These are phyloP conservation scores for Liparis tanakae DNA, from an alignment of 2,797 vertebrate species.

Conservation along the genomic window DNA sequence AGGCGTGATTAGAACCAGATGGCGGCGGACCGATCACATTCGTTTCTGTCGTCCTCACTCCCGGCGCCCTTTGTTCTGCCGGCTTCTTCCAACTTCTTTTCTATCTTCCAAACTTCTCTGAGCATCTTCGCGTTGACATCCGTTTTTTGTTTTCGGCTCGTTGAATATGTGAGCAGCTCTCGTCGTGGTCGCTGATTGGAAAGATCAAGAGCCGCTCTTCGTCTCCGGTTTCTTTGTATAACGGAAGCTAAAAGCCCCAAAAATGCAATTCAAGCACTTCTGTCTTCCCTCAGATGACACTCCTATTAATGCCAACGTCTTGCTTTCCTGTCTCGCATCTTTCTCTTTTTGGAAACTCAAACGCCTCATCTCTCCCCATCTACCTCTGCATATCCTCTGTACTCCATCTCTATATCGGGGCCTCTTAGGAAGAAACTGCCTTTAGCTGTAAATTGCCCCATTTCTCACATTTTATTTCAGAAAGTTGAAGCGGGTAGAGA, in stretches of 20 bases:
- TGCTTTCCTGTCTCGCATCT: conserved; percentile 64
- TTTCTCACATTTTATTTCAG: conserved; percentile 76
- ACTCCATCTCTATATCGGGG: conserved; percentile 62
- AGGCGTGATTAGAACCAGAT: conserved; percentile 70
- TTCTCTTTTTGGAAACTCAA: conserved; percentile 55
- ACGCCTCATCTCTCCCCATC: conserved; percentile 63
- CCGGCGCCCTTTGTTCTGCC: conserved; percentile 51
- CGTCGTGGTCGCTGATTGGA: conserved; percentile 71
- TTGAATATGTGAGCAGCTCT: conserved; percentile 74
- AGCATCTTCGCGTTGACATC: conserved; percentile 65
- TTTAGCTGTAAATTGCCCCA: conserved; percentile 80
- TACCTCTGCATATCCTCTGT: conserved; percentile 67
- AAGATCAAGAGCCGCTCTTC: conserved; percentile 74
- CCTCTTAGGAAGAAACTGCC: conserved; percentile 77
- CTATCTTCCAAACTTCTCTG: conserved; percentile 56
- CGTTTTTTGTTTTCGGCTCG: conserved; percentile 70
- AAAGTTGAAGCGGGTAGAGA: conserved; percentile 71
- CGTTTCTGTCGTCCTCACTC: conserved; percentile 40
- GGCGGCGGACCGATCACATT: conserved; percentile 52
- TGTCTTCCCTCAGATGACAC: conserved; percentile 66
- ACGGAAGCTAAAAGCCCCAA: conserved; percentile 67
- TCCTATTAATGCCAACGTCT: conserved; percentile 66
- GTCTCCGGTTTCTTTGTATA: conserved; percentile 61
- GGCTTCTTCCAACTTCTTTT: conserved; percentile 56
- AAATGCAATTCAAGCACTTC: conserved; percentile 78